Evolutionary conservation across 2,888 invertebrate species (phyloP).

Genomic region (Gari tellinella): DNA sequence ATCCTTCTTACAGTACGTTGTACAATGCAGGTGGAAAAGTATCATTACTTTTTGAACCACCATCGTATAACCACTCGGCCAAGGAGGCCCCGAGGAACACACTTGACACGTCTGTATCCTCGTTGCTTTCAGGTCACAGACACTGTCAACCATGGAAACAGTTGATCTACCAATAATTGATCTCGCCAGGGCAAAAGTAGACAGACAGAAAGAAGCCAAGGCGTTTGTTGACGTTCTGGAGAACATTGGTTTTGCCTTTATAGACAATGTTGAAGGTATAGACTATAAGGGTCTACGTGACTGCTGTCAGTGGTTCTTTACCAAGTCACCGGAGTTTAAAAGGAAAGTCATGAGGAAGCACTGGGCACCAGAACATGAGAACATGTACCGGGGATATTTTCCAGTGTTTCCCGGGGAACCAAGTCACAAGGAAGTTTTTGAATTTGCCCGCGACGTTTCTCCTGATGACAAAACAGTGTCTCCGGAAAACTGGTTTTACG

Average conservation of each 20-base stretch:
- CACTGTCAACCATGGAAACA: no score
- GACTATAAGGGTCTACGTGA: conserved; percentile 55
- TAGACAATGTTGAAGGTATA: conserved; percentile 61
- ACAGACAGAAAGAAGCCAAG: conserved; percentile 50
- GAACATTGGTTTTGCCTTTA: conserved; percentile 65
- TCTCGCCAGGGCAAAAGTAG: conserved; percentile 46
- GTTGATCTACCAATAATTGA: conserved; percentile 68
- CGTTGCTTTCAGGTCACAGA: no score
- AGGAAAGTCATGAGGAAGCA: conserved; percentile 48
- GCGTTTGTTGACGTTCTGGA: conserved; percentile 63
- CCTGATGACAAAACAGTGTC: conserved; percentile 46
- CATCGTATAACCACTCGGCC: no score
- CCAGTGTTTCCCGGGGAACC: conserved; percentile 60
- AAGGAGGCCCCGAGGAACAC: no score
- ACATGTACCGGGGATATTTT: conserved; percentile 70
- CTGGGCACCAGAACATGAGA: conserved; percentile 63
- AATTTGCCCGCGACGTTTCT: conserved; percentile 56
- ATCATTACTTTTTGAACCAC: no score
- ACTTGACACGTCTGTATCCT: no score
- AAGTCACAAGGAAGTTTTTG: conserved; percentile 71
- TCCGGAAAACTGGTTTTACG: conserved; percentile 62
- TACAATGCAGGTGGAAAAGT: no score
- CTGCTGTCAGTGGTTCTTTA: conserved; percentile 67
- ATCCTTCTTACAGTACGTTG: no score
- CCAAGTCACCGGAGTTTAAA: conserved; percentile 54